Conservation (phyloP, 2,888 invertebrate species). For the Cephus runcator region DNA sequence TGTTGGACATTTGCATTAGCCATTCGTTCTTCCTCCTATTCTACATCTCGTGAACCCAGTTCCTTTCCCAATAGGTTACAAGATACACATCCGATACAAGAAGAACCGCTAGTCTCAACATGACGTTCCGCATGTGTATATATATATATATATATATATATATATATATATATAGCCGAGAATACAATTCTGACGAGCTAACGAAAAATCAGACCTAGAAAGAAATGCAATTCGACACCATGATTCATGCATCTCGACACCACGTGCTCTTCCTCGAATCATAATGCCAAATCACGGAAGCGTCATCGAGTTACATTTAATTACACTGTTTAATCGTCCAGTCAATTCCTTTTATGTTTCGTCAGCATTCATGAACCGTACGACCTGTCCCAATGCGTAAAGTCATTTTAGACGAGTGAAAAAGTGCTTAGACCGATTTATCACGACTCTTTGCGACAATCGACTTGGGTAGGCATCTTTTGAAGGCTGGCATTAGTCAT, state of each 20-base stretch:
- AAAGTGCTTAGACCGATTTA: not conserved
- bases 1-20: not conserved
- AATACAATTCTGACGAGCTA: not conserved
- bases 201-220: not conserved
- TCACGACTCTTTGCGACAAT: not conserved
- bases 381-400: not conserved
- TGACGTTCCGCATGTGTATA: not conserved
- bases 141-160: not conserved
- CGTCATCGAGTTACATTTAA: not conserved
- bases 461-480: not conserved
- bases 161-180: not conserved
- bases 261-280: not conserved
- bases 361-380: not conserved
- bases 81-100: slow-evolving; percentile 41
- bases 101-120: slow-evolving; percentile 40
- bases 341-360: not conserved
- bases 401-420: not conserved
- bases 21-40: not conserved
- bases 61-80: slow-evolving; percentile 10
- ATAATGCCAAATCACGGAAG: not conserved
- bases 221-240: not conserved
- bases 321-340: not conserved
- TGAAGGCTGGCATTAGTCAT: not conserved
- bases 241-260: not conserved
- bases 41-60: slow-evolving; percentile 11